Evolutionary conservation across 2,888 invertebrate genomes (phyloP), one percentile per base, ranked within the genome.

Genomic region (Anthophora plumipes): DNA sequence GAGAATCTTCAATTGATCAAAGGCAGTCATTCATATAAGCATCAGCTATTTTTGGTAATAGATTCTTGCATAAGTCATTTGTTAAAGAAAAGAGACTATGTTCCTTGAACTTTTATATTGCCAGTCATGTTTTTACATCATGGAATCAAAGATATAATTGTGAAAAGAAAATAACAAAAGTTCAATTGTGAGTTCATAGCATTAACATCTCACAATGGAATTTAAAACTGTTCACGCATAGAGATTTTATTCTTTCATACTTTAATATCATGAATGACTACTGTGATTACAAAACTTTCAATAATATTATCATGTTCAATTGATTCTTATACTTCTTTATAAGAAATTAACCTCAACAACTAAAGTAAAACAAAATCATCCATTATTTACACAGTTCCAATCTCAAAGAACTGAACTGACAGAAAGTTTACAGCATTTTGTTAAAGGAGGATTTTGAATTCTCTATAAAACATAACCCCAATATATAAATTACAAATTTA

Each of bases 51-150:
- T 60, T 75, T 60, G 22, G 37, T 12, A 41, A 61, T 6, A 41
- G 25, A 41, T 12, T n/a, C 41, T 71, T 71, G 71, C 64, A 37
- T 43, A 71, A 71, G 63, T 17, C 31, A 37, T 31, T 69, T 69
- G 48, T 69, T 20, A 50, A 69, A 39, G 22, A 48, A 37, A 25
- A 48, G 25, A 55, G 39, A 31, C 48, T 41, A 43, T 17, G 12
- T 14, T 22, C 46, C 17, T 22, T 20, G 12, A 20, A 20, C 37
- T 41, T 20, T 7, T 59, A 37, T 52, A 52, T 22, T 39, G 20
- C 20, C 46, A 48, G n/a, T 41, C 20, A 17, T 50, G 20, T 20
- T 43, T 20, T 41, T 61, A 31, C 25, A 64, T 0, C 3, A 68
- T 31, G 9, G n/a, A 20, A 31, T 55, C 12, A 39, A 52, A 20